phyloP scores from a whole-genome alignment of 2,113 vertebrate species.

The Cyprinodon brontotheroides region DNA sequence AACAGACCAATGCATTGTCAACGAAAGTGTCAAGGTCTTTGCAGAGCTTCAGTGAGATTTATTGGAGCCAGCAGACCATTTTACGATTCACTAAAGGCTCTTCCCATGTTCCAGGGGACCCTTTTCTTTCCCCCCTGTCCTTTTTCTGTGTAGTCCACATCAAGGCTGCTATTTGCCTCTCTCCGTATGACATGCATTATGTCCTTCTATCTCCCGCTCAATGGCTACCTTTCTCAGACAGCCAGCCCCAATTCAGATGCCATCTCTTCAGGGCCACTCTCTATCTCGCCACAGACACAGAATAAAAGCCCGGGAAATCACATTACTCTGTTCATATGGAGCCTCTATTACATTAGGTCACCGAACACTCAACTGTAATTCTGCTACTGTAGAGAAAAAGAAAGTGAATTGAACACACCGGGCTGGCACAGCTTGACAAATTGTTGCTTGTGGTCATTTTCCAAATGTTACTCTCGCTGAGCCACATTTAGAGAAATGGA shows the following conservation, averaged over 20 bases:
- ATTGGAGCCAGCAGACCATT: slow-evolving; percentile 1
- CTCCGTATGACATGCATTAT: slow-evolving; percentile 53
- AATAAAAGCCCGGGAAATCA: slow-evolving; percentile 75
- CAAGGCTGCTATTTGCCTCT: slow-evolving; percentile 19
- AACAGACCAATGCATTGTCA: no score
- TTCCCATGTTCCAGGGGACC: slow-evolving; percentile 15
- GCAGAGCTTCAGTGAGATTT: slow-evolving; percentile 22
- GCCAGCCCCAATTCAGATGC: slow-evolving; percentile 58
- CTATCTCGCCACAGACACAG: slow-evolving; percentile 71
- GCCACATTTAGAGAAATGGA: slow-evolving; percentile 40
- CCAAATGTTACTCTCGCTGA: slow-evolving; percentile 59
- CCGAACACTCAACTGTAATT: slow-evolving; percentile 75
- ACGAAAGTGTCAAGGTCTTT: slow-evolving; percentile 19
- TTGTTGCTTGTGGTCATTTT: slow-evolving; percentile 71
- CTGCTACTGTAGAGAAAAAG: slow-evolving; percentile 64
- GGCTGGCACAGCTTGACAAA: slow-evolving; percentile 64
- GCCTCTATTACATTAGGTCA: slow-evolving; percentile 75
- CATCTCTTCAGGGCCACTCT: slow-evolving; percentile 63
- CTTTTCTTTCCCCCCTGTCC: slow-evolving; percentile 15
- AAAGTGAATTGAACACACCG: slow-evolving; percentile 64
- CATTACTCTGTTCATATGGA: slow-evolving; percentile 71
- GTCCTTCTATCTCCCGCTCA: slow-evolving; percentile 22
- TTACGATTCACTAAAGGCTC: not conserved
- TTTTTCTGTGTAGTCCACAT: slow-evolving; percentile 7
- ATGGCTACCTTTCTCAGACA: slow-evolving; percentile 33